A percentile compares a stretch with the other conserved stretches of the same genome.
These are phyloP conservation scores for Leptopilina syphax DNA, from an alignment of 2,888 invertebrate genomes.

Conservation along the genomic window DNA sequence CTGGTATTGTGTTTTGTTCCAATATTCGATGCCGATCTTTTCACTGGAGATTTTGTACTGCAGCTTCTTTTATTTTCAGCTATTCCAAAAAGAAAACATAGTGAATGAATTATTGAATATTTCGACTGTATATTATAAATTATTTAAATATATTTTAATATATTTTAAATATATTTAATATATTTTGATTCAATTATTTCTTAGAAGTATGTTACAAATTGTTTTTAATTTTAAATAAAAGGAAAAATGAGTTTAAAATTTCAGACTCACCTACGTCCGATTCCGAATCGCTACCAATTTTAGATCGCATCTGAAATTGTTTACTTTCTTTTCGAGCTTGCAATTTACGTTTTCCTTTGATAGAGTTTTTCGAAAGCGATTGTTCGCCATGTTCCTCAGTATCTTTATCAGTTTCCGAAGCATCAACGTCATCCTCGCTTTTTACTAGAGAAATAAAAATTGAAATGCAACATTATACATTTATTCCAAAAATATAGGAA, in stretches of 20 bases:
- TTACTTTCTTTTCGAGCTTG: conserved; percentile 72
- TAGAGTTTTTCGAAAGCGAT: conserved; percentile 61
- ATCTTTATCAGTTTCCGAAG: conserved; percentile 73
- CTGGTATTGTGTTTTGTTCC: conserved; percentile 71
- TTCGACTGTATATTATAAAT: too few relatives aligned
- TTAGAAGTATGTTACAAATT: too few relatives aligned
- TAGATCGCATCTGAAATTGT: conserved; percentile 70
- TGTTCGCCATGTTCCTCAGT: conserved; percentile 65
- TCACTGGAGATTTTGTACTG: conserved; percentile 82
- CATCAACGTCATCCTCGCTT: conserved; percentile 74
- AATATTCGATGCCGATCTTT: conserved; percentile 78
- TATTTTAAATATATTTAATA: too few relatives aligned
- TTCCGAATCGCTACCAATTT: conserved; percentile 82
- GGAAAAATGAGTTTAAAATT: background rate
- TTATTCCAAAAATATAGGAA: background rate
- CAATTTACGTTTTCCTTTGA: conserved; percentile 70
- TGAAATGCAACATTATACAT: conserved; percentile 5
- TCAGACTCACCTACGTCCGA: conserved; percentile 79
- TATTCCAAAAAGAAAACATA: conserved; percentile 59
- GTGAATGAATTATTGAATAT: too few relatives aligned
- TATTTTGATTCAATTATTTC: too few relatives aligned
- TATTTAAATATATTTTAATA: too few relatives aligned
- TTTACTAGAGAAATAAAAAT: conserved; percentile 54
- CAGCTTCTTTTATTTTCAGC: conserved; percentile 57
- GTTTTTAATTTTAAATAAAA: too few relatives aligned